Conservation (phyloP, 2,113 vertebrate species). For the Orthonyx spaldingii region DNA sequence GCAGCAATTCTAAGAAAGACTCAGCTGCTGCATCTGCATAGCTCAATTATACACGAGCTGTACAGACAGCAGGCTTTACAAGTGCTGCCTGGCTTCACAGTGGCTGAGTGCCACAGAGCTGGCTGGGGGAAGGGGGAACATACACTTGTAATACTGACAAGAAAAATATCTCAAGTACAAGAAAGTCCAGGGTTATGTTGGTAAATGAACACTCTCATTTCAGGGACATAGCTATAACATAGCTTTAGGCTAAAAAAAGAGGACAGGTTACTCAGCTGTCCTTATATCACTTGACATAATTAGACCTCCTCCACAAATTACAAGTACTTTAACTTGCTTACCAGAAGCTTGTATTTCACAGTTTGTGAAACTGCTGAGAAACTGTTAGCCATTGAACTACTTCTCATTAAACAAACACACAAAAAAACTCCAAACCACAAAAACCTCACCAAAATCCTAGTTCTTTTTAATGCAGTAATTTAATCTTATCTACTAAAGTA, state of each 20-base stretch:
- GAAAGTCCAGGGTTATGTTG: neutral
- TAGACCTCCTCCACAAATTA: neutral
- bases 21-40: neutral
- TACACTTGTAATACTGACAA: rapidly evolving
- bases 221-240: rapidly evolving
- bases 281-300: neutral
- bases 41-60: neutral
- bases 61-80: neutral
- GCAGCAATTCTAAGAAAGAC: neutral
- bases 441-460: neutral
- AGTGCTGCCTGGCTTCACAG: neutral
- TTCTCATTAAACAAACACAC: neutral
- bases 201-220: neutral
- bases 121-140: neutral
- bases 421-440: neutral
- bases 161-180: neutral
- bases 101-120: neutral
- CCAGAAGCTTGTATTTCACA: neutral
- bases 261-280: neutral
- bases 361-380: neutral
- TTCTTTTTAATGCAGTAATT: neutral
- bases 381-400: neutral
- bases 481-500: neutral
- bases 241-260: neutral
- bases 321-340: neutral